phyloP scores from a whole-genome alignment of 2,797 vertebrate genomes.

The Paguma larvata region DNA sequence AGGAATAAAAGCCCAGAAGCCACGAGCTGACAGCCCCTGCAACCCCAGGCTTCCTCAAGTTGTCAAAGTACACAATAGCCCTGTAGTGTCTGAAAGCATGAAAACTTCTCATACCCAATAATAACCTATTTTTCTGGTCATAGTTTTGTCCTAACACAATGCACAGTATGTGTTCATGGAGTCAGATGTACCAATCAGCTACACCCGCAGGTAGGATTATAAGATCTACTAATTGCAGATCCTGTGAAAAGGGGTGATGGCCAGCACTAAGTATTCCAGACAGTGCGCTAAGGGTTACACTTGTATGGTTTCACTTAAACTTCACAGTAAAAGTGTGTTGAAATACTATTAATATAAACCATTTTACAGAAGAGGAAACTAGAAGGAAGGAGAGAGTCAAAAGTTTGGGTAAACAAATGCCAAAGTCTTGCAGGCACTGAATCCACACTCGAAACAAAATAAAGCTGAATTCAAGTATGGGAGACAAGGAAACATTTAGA shows the following conservation, averaged over 20 bases:
- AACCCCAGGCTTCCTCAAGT: slow-evolving; percentile 17
- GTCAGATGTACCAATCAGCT: not conserved
- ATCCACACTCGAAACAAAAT: not conserved
- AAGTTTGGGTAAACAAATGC: not conserved
- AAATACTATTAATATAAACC: not conserved
- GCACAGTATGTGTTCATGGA: not conserved
- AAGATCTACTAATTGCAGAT: not conserved
- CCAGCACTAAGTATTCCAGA: not conserved
- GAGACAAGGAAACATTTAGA: not conserved
- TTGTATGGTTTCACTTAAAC: slow-evolving; percentile 30
- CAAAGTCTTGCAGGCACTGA: not conserved
- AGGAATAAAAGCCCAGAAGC: slow-evolving; percentile 71
- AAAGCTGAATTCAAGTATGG: not conserved
- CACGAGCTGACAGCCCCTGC: slow-evolving; percentile 28
- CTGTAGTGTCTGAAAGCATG: slow-evolving; percentile 36
- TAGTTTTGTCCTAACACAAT: slow-evolving; percentile 40
- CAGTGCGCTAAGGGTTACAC: not conserved
- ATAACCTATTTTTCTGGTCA: slow-evolving; percentile 32
- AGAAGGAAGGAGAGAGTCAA: not conserved
- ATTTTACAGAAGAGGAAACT: slow-evolving; percentile 29
- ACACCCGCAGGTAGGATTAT: not conserved
- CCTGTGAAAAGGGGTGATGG: not conserved
- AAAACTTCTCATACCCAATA: not conserved
- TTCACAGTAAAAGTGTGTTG: not conserved
- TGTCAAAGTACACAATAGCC: slow-evolving; percentile 5